Evolutionary conservation across 1,140 invertebrate species (phyloP), one percentile per base, ranked within the genome.

Genomic region (Cecropterus lyciades): DNA sequence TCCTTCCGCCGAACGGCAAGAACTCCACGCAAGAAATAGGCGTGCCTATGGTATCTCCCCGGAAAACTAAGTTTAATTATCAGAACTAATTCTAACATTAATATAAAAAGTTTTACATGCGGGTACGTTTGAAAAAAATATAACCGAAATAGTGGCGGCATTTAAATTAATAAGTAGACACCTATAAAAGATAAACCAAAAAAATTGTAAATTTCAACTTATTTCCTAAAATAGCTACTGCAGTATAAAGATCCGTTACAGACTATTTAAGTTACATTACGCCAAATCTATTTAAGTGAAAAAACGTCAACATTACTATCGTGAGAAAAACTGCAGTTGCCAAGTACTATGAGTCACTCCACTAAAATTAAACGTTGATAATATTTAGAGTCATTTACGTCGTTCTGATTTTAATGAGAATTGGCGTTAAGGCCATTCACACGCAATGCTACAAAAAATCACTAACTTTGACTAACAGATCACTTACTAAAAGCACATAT

Each of bases 261-360:
- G 30, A n/a, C 30, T 33, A 33, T 33, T 33, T 59, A 59, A 33
- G 42, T 45, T 46, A 14, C n/a, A 59, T 59, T 46, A 59, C 56
- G 56, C 45, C 56, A 59, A 59, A 59, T 16, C 20, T 59, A 27
- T 59, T 59, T 46, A 16, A 59, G 42, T 9, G 42, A 42, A 59
- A 59, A 59, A 59, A 59, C 43, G 17, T 30, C 42, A 59, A 30
- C 20, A 43, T 46, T 46, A 59, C 55, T 59, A 59, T 59, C 55
- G 55, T 59, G 55, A 46, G 55, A 59, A 59, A 59, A 59, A 59
- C 56, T 45, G 42, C 55, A 27, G 40, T 57, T 57, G 24, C 20
- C 55, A 43, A 30, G 55, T 13, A 57, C 17, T 27, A n/a, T 59
- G 56, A 59, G 42, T 59, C 56, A 59, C 24, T 59, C n/a, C 40